Percentiles rank a stretch among this genome's conserved stretches.
phyloP scores from a whole-genome alignment of 2,113 vertebrate species.

The Cyprinodon brontotheroides region DNA sequence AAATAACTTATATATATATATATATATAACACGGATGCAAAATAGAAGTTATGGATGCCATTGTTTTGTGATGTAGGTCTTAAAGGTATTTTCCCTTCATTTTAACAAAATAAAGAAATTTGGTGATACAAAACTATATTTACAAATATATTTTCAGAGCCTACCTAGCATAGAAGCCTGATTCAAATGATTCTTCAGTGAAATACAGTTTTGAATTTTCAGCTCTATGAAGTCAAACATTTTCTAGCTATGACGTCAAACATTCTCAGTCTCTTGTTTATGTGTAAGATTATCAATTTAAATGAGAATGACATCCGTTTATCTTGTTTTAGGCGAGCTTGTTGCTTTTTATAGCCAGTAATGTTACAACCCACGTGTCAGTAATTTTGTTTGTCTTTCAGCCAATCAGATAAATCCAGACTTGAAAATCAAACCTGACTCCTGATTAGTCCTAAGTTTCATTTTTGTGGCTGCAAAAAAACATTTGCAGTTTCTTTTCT shows the following conservation, averaged over 20 bases:
- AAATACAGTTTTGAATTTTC: not conserved
- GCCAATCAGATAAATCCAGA: slow-evolving; percentile 30
- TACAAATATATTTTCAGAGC: too few species aligned
- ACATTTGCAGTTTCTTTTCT: slow-evolving; percentile 18
- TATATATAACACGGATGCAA: too few species aligned
- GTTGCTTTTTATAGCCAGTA: slow-evolving; percentile 1
- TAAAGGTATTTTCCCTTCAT: too few species aligned
- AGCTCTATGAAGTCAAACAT: not conserved
- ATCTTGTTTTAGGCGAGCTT: not conserved
- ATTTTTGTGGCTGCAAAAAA: slow-evolving; percentile 8
- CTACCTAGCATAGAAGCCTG: not conserved
- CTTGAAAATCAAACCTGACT: slow-evolving; percentile 14
- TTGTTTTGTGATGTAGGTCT: too few species aligned
- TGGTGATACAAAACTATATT: too few species aligned
- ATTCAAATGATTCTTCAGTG: not conserved
- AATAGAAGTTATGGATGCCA: too few species aligned
- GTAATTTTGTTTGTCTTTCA: slow-evolving; percentile 13
- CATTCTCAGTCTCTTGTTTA: not conserved
- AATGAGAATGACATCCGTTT: slow-evolving; percentile 1
- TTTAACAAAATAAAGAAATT: too few species aligned
- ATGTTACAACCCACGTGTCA: not conserved
- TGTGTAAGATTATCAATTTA: not conserved
- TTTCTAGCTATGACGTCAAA: not conserved
- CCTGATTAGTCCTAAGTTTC: slow-evolving; percentile 59
- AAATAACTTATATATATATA: too few species aligned